Percentiles rank a stretch among this genome's conserved stretches.
Evolutionary conservation across 2,113 vertebrate genomes (phyloP).

Genomic region (Aptenodytes patagonicus): DNA sequence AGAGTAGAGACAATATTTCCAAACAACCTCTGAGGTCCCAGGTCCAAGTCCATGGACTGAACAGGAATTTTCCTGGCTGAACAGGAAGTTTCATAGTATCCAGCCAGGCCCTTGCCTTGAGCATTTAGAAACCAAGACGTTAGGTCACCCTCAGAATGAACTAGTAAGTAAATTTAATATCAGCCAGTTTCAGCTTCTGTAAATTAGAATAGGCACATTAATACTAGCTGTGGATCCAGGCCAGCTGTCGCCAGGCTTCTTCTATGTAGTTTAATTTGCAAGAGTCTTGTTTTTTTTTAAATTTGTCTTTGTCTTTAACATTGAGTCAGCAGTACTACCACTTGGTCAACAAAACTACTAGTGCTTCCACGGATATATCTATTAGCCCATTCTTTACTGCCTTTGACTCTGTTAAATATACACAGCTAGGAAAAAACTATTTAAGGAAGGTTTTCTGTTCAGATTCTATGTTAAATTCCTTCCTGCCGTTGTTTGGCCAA

Average conservation of each 20-base stretch:
- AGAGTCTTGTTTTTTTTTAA: neutral
- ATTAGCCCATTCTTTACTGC: neutral
- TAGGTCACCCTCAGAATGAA: neutral
- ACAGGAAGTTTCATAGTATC: neutral
- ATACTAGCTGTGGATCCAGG: neutral
- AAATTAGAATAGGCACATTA: neutral
- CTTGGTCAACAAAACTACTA: neutral
- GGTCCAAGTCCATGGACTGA: neutral
- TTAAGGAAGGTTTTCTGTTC: neutral
- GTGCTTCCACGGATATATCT: neutral
- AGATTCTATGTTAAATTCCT: neutral
- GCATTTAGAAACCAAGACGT: neutral
- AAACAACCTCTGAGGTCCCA: neutral
- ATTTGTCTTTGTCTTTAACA: neutral
- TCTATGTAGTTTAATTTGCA: neutral
- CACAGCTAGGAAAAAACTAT: neutral
- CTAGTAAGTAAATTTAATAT: neutral
- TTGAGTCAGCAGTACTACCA: neutral
- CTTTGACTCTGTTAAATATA: neutral
- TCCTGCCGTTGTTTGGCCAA: neutral
- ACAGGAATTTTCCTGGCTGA: neutral
- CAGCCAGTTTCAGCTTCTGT: neutral
- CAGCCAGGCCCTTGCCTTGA: neutral
- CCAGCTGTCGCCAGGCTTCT: neutral
- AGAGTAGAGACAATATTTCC: neutral